Base-by-base conservation (phyloP, 2,113 vertebrate species). In the Istiophorus platypterus region DNA sequence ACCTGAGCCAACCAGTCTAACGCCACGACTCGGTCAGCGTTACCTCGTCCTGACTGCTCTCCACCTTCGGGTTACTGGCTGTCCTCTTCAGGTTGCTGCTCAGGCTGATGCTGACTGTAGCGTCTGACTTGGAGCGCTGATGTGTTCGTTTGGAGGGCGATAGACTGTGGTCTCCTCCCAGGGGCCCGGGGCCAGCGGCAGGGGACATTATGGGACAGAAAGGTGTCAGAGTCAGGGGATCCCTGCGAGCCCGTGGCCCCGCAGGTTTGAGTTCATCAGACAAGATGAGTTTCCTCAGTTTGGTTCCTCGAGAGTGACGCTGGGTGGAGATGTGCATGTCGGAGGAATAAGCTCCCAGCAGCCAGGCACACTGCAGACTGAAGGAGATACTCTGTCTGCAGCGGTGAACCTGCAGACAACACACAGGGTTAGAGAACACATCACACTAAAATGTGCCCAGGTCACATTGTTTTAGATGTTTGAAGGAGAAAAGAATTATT, bases 241-340 rank as follows among this genome's bases (percentile, higher is more conserved):
- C 96, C 66, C 96, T 91, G 85, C 93, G 96, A 5, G 86, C 85
- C 7, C 95, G 92, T 4, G 93, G 88, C 15, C 89, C 91, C 0
- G 96, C 94, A 0, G 98, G 98, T 77, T 97, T 98, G 22, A 99
- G 94, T 91, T 99, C 97, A 0, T 99, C 98, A 0, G 98, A 99
- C 27, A 99, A 96, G 94, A 99, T 99, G 51, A 99, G 91, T 22
- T 96, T 94, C 54, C 98, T 95, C 0, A 99, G 95, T 70, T 98
- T 99, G 93, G 98, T 97, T 63, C 98, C 98, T 0, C 98, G 90
- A 0, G 98, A 99, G 89, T 99, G 96, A 1, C 97, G 96, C 90
- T 99, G 98, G 0, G 97, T 96, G 92, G 98, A 99, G 93, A 99
- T 99, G 96, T 99, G 98, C 98, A 99, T 99, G 93, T 99, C 98